A percentile compares a stretch with the other conserved stretches of the same genome.
Conservation (phyloP, 2,888 invertebrate genomes). For the Macrophya annulata region DNA sequence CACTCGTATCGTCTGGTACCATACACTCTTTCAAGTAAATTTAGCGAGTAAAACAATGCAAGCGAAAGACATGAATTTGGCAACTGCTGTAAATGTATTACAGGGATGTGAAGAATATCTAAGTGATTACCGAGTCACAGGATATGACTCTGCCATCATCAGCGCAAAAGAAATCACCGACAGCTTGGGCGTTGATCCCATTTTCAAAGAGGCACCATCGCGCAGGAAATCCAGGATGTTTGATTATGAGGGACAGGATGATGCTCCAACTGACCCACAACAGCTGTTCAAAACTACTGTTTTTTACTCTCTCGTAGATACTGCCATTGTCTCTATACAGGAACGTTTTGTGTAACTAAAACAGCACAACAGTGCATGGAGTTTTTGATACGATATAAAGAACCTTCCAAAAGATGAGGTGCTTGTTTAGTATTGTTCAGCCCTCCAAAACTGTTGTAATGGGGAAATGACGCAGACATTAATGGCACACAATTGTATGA, state of each 20-base stretch:
- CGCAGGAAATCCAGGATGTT: constrained; percentile 51
- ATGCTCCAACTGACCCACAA: constrained; percentile 21
- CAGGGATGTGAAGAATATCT: constrained; percentile 53
- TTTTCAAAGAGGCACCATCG: constrained; percentile 13
- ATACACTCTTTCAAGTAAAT: constrained; percentile 56
- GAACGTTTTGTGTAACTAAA: neutral
- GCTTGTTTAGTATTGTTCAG: constrained; percentile 1
- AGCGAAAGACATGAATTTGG: constrained; percentile 53
- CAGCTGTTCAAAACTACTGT: constrained; percentile 20
- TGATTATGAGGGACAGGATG: constrained; percentile 48
- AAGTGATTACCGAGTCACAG: constrained; percentile 56
- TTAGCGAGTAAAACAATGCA: constrained; percentile 57
- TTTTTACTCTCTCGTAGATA: constrained; percentile 38
- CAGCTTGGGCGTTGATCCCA: constrained; percentile 11
- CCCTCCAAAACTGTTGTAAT: neutral
- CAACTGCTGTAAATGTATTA: constrained; percentile 49
- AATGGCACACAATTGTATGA: constrained; percentile 16
- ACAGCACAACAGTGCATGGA: constrained; percentile 8
- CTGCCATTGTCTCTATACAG: constrained; percentile 12
- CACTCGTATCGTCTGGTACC: constrained; percentile 56
- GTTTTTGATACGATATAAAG: neutral
- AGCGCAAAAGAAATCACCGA: constrained; percentile 62
- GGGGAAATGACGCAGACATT: neutral
- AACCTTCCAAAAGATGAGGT: constrained; percentile 26
- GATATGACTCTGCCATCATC: constrained; percentile 59